Conservation (phyloP, 2,888 invertebrate species). For the Deilephila elpenor region DNA sequence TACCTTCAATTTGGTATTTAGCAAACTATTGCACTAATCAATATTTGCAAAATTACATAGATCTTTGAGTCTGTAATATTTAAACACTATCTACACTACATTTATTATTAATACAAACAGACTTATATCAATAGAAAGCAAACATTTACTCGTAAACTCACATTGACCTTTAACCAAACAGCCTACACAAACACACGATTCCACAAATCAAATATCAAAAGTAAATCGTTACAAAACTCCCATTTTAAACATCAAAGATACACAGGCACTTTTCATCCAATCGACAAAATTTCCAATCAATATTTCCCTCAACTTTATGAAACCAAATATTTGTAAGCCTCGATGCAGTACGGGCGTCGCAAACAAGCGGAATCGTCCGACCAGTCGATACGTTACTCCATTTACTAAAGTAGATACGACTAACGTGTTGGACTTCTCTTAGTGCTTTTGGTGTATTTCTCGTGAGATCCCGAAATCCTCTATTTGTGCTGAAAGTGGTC, state of each 20-base stretch:
- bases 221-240: conserved; percentile 18
- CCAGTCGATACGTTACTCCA: neutral
- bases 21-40: too few species aligned
- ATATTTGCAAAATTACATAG: too few species aligned
- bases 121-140: too few species aligned
- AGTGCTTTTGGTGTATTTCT: too few species aligned
- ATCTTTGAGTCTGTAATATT: too few species aligned
- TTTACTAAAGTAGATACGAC: conserved; percentile 8
- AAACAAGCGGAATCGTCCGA: conserved; percentile 14
- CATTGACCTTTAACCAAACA: neutral
- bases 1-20: too few species aligned
- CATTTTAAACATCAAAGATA: conserved; percentile 38
- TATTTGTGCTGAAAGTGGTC: too few species aligned
- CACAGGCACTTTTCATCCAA: conserved; percentile 37
- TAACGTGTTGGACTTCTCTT: neutral
- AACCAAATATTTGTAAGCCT: conserved; percentile 47
- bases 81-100: too few species aligned
- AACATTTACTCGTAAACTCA: too few species aligned
- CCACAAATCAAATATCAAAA: conserved; percentile 7
- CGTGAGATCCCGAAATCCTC: too few species aligned
- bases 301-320: conserved; percentile 47
- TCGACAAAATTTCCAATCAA: conserved; percentile 43
- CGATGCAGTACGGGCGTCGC: neutral
- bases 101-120: too few species aligned
- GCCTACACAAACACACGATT: neutral